Evolutionary conservation across 1,140 invertebrate genomes (phyloP), one percentile per base, ranked within the genome.

Genomic region (Campoletis sonorensis): DNA sequence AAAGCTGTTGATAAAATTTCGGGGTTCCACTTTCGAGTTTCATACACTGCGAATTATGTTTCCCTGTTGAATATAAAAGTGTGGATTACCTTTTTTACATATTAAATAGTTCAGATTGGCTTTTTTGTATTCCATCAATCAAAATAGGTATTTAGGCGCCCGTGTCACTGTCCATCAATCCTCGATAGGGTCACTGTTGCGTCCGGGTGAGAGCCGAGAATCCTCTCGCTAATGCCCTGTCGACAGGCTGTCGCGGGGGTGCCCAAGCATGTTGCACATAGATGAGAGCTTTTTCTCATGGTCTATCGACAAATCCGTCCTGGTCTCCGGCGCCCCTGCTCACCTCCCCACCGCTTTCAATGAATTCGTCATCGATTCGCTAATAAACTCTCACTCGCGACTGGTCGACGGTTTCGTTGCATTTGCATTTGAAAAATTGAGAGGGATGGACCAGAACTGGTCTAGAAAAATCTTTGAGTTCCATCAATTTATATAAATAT

Each of bases 141-240:
- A 18, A 54, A n/a, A 54, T n/a, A 54, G 51, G 51, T 54, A 54
- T 54, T 54, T 64, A 26, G n/a, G 23, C 21, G 4, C 61, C 27
- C 61, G 61, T 64, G 23, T 13, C 21, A 64, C 10, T 64, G 21
- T 64, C 67, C 61, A 64, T 26, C 67, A 33, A 70, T 10, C 67
- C 30, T n/a, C 23, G 27, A 2, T 33, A 4, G 27, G 16, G 11
- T 21, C 67, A n/a, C 27, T 30, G 15, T 70, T 70, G 26, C 16
- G 27, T 70, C 30, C 26, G 2, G 30, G 18, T 4, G 30, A 70
- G 37, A 72, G 45, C 16, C 37, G 73, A 73, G 82, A 83, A 87
- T 82, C 82, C 75, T 18, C 68, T 81, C 80, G 73, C 82, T 87
- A 86, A 86, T 82, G 81, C 79, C 79, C 51, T 72, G 84, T 80